Base-by-base conservation (phyloP, 2,113 vertebrate genomes). In the Xiphorhynchus elegans region DNA sequence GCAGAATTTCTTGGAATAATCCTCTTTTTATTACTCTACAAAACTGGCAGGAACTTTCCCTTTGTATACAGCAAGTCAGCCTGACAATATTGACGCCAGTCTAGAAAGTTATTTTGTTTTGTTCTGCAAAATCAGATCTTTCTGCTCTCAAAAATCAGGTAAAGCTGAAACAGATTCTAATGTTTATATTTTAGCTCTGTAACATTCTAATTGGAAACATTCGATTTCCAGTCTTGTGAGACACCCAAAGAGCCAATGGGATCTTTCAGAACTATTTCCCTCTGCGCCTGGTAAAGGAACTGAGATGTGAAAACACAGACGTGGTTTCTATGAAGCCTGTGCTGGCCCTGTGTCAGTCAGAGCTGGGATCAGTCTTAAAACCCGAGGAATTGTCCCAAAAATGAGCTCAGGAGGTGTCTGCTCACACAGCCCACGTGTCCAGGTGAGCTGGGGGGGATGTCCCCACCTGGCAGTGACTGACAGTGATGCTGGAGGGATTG, bases 1-100 rank as follows among this genome's bases (percentile, higher is more conserved):
- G n/a, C 24, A 4, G 21, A 47, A 59, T 94, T 97, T 87, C 80
- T 80, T 83, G 59, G 83, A 67, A 87, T 58, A 95, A 90, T 33
- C 29, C 70, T 81, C 84, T 58, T 47, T 52, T 40, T 83, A 84
- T 92, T 93, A 47, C 37, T 72, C 20, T 75, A 55, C 42, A 76
- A 77, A 95, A 62, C 59, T 78, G 53, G 33, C 62, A 83, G 72
- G 40, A 69, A 60, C 59, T 59, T 74, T 83, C 96, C 55, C 75
- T 84, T 83, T 89, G 60, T 87, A 20, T 42, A 25, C 24, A 63
- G 25, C 84, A 59, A 82, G 29, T 77, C 79, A 62, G 88, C 40
- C 24, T 16, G 37, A 74, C 10, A 70, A 74, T 44, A 44, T 2
- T 50, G 78, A 66, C 89, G 90, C 72, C 90, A 92, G 52, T 42